Evolutionary conservation across 2,888 invertebrate genomes (phyloP).

Genomic region (Sarcophaga subvicina): DNA sequence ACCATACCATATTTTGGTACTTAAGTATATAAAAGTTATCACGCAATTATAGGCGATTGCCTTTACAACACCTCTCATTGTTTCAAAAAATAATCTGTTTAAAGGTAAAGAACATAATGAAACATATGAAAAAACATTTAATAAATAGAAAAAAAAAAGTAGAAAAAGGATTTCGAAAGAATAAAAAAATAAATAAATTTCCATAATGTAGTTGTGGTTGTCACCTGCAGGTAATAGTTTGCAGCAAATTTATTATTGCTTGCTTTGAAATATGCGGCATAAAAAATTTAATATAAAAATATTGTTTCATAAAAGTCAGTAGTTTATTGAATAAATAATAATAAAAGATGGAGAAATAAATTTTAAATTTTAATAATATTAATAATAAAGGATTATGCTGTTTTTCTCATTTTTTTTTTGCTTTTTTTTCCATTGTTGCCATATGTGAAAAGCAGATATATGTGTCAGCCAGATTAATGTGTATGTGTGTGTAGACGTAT

Average conservation of each 20-base stretch:
- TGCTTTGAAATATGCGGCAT: not conserved
- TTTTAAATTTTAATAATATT: no score
- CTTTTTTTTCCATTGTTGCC: no score
- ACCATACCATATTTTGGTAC: no score
- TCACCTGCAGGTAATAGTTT: conserved; percentile 52
- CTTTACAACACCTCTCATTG: no score
- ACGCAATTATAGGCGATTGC: no score
- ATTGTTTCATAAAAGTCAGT: conserved; percentile 31
- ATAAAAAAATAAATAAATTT: conserved; percentile 17
- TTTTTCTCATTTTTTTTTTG: not conserved
- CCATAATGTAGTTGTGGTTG: conserved; percentile 40
- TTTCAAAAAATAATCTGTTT: not conserved
- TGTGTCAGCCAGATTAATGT: not conserved
- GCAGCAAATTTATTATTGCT: conserved; percentile 22
- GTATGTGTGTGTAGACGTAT: no score
- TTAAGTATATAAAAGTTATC: no score
- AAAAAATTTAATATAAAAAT: conserved; percentile 7
- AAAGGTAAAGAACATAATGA: conserved; percentile 13
- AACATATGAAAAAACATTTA: not conserved
- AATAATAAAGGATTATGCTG: not conserved
- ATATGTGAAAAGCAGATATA: no score
- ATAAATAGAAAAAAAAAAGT: not conserved
- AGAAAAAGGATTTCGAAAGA: no score
- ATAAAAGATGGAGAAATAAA: not conserved
- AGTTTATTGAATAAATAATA: conserved; percentile 15